These are phyloP conservation scores for Coturnix japonica DNA, from an alignment of 2,113 vertebrate genomes.

Conservation along the genomic window DNA sequence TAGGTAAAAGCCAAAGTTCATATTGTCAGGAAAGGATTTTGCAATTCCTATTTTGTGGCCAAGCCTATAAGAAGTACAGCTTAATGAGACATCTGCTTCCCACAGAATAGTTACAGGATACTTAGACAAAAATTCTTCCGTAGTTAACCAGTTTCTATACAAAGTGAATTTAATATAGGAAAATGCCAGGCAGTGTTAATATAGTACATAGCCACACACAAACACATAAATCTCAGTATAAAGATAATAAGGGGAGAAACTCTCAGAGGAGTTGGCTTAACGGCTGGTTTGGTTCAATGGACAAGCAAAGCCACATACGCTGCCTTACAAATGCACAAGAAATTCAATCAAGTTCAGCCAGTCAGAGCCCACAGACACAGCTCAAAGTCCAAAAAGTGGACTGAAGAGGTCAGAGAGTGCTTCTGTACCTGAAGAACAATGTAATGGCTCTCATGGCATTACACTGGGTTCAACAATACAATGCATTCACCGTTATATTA, in stretches of 20 bases:
- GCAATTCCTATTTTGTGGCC: neutral
- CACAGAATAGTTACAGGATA: neutral
- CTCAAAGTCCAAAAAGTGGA: constrained; percentile 23
- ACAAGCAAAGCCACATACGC: neutral
- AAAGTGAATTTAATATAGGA: neutral
- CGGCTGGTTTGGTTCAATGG: neutral
- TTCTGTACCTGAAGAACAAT: neutral
- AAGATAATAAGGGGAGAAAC: neutral
- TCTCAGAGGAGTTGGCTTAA: constrained; percentile 10
- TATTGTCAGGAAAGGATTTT: neutral
- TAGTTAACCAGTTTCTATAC: neutral
- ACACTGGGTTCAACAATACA: neutral
- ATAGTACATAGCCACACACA: neutral
- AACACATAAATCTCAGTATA: neutral
- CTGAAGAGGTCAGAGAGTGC: neutral
- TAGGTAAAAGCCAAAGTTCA: neutral
- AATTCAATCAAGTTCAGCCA: neutral
- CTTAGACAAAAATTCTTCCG: neutral
- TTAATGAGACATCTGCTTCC: neutral
- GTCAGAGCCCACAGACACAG: neutral
- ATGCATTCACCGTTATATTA: neutral
- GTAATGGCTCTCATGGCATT: neutral
- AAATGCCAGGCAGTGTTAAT: neutral
- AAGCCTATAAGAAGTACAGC: neutral
- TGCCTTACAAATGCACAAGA: neutral